Evolutionary conservation across 1,140 invertebrate genomes (phyloP), one percentile per base, ranked within the genome.

Genomic region (Orchestia grillus): DNA sequence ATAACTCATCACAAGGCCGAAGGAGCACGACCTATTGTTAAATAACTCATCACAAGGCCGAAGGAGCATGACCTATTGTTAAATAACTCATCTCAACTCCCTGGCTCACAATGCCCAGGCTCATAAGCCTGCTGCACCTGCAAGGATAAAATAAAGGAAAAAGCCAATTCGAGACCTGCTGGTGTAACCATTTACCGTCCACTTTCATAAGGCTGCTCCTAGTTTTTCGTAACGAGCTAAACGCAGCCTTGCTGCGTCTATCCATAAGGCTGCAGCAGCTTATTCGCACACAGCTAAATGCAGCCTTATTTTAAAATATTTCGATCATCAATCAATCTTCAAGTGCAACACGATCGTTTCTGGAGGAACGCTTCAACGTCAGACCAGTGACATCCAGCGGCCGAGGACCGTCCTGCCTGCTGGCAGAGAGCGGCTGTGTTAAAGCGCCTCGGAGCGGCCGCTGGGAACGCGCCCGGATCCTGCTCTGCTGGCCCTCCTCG

Each of bases 391-490:
- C 88, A 11, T 4, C 28, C 41, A 28, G 41, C 15, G 36, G 43
- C 88, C 4, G 88, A 41, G 43, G 41, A 90, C 16, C 42, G n/a
- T 90, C 23, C 3, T 94, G 92, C 92, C 45, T 94, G 47, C 43
- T 44, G 45, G 44, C 92, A 94, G 36, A 44, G 92, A 94, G 44
- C 4, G 0, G 43, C 44, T 94, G 28, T 47, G 43, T 94, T 45
- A 94, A 94, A 94, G 92, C 44, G 43, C 45, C 92, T 94, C 47
- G 36, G 43, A 94, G 47, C 47, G 92, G 92, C 44, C 44, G 40
- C 8, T 8, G 11, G 41, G 44, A 94, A 44, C 92, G 92, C 36
- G 88, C 42, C 43, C 88, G 88, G 43, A 41, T 44, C n/a, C 15
- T 15, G 88, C 41, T 43, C 28, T 42, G 88, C 43, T 77, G 11